Evolutionary conservation across 2,797 vertebrate genomes (phyloP), one percentile per base, ranked within the genome.

Genomic region (Prunella strophiata): DNA sequence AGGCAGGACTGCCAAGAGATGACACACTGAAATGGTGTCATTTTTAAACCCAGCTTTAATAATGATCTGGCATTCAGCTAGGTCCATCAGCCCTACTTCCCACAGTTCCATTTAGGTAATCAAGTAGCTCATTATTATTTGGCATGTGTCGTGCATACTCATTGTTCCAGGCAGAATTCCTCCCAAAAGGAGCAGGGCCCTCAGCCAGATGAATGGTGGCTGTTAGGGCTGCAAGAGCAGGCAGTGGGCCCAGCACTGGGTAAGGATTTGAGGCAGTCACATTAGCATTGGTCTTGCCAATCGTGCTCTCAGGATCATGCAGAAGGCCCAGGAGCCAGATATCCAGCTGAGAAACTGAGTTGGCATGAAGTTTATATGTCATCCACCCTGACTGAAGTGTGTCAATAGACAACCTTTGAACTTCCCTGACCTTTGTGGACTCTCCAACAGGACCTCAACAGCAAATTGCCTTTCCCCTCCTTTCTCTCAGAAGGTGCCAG

Each of bases 91-190:
- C 38, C 59, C 54, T 59, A 30, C 83, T 57, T 88, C 85, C 45
- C 57, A 58, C 74, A 75, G 48, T 84, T 62, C 77, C 54, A 86
- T 90, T 89, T 91, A 88, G 29, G 43, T 72, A 91, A 94, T 78
- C 59, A 58, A 85, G 71, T 70, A 85, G 55, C 38, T 95, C 50
- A 58, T 95, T 93, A 90, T 51, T 88, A 65, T 86, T 86, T 94
- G 91, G 91, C 93, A 86, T 47, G 30, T 74, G 30, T 34, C 0
- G 0, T 34, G 61, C 45, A 58, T 61, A 42, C 30, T 71, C 61
- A 54, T 55, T 80, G 45, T 58, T 85, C 25, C 11, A 70, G 51
- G 67, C 62, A 79, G 54, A 47, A 78, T 90, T 88, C 61, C 34
- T 94, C 43, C 68, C n/a, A 32, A 47, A 27, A 80, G 42, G 38